A percentile compares a stretch with the other conserved stretches of the same genome.
phyloP scores from a whole-genome alignment of 2,888 invertebrate species.

The Altica lythri region DNA sequence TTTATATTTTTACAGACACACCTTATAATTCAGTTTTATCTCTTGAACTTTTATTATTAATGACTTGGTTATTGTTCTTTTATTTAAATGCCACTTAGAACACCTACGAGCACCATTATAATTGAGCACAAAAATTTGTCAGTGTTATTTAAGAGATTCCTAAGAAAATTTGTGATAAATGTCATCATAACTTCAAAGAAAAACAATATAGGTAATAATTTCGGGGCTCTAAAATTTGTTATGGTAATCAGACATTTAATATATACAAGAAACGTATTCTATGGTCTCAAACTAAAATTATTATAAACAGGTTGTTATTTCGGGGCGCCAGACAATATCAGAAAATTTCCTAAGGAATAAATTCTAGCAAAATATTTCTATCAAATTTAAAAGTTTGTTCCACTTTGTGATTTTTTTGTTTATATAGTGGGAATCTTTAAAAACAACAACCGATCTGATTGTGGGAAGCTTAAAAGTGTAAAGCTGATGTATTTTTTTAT shows the following conservation, averaged over 20 bases:
- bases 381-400: no score
- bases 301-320: slow-evolving; percentile 25
- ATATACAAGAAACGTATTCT: slow-evolving; percentile 29
- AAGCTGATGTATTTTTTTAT: no score
- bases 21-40: slow-evolving; percentile 5
- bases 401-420: no score
- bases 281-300: slow-evolving; percentile 23
- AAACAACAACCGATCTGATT: no score
- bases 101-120: not conserved
- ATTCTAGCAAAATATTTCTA: no score
- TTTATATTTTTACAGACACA: slow-evolving; percentile 1
- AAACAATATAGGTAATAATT: slow-evolving; percentile 24
- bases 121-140: slow-evolving; percentile 12
- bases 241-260: slow-evolving; percentile 32
- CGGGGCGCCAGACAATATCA: slow-evolving; percentile 26
- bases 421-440: no score
- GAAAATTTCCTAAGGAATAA: no score
- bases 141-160: not conserved
- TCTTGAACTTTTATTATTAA: slow-evolving; percentile 4
- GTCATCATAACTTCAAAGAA: slow-evolving; percentile 4
- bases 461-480: no score
- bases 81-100: slow-evolving; percentile 1
- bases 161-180: slow-evolving; percentile 2
- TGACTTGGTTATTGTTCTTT: slow-evolving; percentile 3
- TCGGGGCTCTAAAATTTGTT: slow-evolving; percentile 31